These are phyloP conservation scores for Ennomos fuscantarius DNA, from an alignment of 2,888 invertebrate genomes.

Conservation along the genomic window DNA sequence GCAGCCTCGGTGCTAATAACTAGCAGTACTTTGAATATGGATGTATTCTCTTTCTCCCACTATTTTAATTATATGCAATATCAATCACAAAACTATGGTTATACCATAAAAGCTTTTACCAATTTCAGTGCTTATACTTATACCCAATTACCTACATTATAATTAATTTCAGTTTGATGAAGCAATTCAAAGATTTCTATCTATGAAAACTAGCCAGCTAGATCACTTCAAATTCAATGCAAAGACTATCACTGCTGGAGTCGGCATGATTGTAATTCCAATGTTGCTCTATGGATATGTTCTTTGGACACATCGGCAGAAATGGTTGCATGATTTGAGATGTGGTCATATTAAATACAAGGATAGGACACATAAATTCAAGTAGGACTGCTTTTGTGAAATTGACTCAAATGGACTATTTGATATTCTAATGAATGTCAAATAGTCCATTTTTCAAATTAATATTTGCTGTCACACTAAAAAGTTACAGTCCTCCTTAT, in stretches of 20 bases:
- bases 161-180: constrained; percentile 89
- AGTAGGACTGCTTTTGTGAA: constrained; percentile 4
- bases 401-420: too few species aligned
- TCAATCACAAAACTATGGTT: too few species aligned
- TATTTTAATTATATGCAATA: too few species aligned
- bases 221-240: constrained; percentile 87
- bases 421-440: too few species aligned
- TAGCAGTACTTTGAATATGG: too few species aligned
- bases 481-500: too few species aligned
- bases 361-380: constrained; percentile 87
- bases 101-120: too few species aligned
- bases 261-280: constrained; percentile 79
- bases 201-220: constrained; percentile 86
- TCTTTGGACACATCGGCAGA: constrained; percentile 76
- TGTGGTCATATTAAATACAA: constrained; percentile 89
- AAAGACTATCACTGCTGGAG: constrained; percentile 72
- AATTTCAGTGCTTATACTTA: too few species aligned
- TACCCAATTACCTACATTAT: not conserved
- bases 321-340: constrained; percentile 82
- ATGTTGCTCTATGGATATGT: constrained; percentile 78
- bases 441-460: too few species aligned
- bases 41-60: too few species aligned
- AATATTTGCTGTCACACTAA: too few species aligned
- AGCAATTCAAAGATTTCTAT: constrained; percentile 88
- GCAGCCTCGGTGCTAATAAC: too few species aligned